Base-by-base conservation (phyloP, 2,888 invertebrate genomes). In the Cryptocephalus moraei region DNA sequence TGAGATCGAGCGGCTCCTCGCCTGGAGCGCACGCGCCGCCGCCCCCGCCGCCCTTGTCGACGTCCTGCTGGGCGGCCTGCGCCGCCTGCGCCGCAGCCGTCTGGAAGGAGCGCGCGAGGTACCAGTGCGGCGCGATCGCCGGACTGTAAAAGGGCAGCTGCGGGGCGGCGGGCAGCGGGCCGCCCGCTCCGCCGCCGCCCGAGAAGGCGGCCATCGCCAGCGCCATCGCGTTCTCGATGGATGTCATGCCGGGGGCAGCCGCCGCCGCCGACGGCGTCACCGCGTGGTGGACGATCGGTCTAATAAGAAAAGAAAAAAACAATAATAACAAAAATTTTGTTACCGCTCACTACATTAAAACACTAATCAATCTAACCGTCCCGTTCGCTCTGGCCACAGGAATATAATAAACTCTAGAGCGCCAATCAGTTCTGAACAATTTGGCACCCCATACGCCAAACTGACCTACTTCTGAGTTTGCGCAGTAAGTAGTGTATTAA, bases 1-100 rank as follows among this genome's bases (percentile, higher is more conserved):
- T 90, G 65, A 91, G 81, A 76, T 91, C 90, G 62, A 91, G 78
- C 13, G 90, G 90, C 72, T 87, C 87, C 66, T 88, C 88, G 54
- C 79, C 74, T 63, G 55, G 52, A 32, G 11, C 45, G 39, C 47
- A 51, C 12, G 50, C 53, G 39, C 51, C 55, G 43, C 44, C 50
- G 38, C 48, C 53, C 12, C 52, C 53, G 43, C 51, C 55, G 46
- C 44, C 51, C 49, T 57, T 58, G 43, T 60, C 59, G 41, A 50
- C 59, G 22, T 53, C 59, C 8, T 46, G 48, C 8, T 47, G 54
- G 13, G 47, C 47, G 9, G 52, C 49, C 22, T 22, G 22, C 22
- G 22, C 22, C 38, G 43, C 34, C 14, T 9, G 11, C 13, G 45
- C 34, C 49, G 59, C 55, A 53, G 72, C 69, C 55, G 49, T 49